Evolutionary conservation across 2,888 invertebrate species (phyloP).

Genomic region (Mimas tiliae): DNA sequence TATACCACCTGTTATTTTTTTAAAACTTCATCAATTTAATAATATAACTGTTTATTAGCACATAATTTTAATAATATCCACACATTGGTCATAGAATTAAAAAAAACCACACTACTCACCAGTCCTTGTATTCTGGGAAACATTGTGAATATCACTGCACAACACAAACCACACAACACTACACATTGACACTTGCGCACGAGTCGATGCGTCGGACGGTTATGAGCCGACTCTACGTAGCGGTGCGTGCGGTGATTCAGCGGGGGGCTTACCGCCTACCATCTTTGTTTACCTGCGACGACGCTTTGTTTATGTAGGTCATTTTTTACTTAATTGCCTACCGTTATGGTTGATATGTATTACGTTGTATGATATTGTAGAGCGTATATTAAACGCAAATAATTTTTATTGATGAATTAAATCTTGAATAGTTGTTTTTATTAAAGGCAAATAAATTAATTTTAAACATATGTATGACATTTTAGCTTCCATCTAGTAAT

Average conservation of each 20-base stretch:
- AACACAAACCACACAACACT: conserved; percentile 48
- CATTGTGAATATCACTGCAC: conserved; percentile 53
- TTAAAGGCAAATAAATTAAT: too few relatives aligned
- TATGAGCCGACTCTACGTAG: conserved; percentile 40
- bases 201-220: conserved; percentile 57
- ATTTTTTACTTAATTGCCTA: neutral
- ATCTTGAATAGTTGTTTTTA: too few relatives aligned
- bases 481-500: too few relatives aligned
- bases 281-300: conserved; percentile 29
- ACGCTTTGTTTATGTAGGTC: conserved; percentile 25
- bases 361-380: neutral
- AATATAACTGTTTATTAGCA: neutral
- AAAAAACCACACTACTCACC: conserved; percentile 56
- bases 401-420: too few relatives aligned
- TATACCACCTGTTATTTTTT: too few relatives aligned
- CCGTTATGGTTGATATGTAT: neutral
- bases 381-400: neutral
- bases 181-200: conserved; percentile 56
- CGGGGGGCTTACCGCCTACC: conserved; percentile 23
- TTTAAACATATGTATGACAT: too few relatives aligned
- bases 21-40: too few relatives aligned
- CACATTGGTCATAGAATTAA: neutral
- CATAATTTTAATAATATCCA: neutral
- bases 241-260: conserved; percentile 20
- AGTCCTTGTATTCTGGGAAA: conserved; percentile 80